Evolutionary conservation across 1,140 invertebrate genomes (phyloP).

Genomic region (Megalonaias nervosa): DNA sequence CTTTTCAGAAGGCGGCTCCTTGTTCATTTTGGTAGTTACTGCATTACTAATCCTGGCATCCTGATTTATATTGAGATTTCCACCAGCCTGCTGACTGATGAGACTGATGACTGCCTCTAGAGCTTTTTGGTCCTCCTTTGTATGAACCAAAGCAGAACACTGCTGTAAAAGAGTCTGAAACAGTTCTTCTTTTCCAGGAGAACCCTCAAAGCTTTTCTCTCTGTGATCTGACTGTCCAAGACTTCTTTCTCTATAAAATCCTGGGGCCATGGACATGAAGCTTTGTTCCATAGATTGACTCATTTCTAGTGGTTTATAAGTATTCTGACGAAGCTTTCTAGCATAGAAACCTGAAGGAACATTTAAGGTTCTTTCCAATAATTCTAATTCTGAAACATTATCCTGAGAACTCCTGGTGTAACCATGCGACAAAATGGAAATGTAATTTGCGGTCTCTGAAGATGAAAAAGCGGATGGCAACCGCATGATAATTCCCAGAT

Average conservation of each 20-base stretch:
- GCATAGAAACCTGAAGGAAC: too few species aligned
- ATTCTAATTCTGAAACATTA: too few species aligned
- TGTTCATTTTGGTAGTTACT: neutral
- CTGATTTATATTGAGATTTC: neutral
- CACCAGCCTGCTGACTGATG: neutral
- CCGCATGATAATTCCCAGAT: too few species aligned
- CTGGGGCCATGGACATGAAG: neutral
- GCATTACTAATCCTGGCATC: neutral
- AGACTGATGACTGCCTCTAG: conserved; percentile 4
- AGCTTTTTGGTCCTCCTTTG: conserved; percentile 25
- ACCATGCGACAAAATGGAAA: too few species aligned
- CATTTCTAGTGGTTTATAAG: too few species aligned
- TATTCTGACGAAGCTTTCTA: too few species aligned
- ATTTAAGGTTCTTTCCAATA: too few species aligned
- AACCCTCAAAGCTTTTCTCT: neutral
- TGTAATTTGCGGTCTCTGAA: too few species aligned
- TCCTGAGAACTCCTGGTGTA: too few species aligned
- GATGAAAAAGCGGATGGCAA: too few species aligned
- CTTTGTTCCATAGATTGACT: too few species aligned
- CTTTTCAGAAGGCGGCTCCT: neutral
- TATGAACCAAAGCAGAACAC: conserved; percentile 29
- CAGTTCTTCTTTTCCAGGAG: conserved; percentile 30
- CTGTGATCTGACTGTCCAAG: neutral
- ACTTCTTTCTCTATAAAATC: conserved; percentile 16
- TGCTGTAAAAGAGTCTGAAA: conserved; percentile 26